phyloP scores from a whole-genome alignment of 1,140 invertebrate genomes.

The Drosophila auraria region DNA sequence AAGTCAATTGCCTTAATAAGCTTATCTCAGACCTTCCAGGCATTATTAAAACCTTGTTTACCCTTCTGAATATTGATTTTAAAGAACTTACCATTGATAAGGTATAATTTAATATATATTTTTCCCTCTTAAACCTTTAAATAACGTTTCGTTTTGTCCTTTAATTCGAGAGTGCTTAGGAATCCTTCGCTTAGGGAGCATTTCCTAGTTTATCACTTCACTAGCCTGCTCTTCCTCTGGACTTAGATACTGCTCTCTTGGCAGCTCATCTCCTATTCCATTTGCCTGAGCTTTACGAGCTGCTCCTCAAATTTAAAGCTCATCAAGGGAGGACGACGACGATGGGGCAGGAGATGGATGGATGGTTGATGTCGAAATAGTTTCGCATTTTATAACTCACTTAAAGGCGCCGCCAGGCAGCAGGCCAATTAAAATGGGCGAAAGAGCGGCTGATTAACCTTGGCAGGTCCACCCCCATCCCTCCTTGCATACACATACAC shows the following conservation, averaged over 20 bases:
- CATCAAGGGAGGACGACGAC: slow-evolving; percentile 48
- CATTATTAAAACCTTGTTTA: neutral
- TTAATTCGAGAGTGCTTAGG: neutral
- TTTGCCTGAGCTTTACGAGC: slow-evolving; percentile 68
- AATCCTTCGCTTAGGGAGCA: slow-evolving; percentile 22
- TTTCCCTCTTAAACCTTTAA: slow-evolving; percentile 3
- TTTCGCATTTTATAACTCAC: slow-evolving; percentile 81
- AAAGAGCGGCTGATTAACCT: slow-evolving; percentile 77
- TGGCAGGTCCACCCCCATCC: slow-evolving; percentile 28
- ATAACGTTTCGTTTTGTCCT: slow-evolving; percentile 1
- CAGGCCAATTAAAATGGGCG: slow-evolving; percentile 78
- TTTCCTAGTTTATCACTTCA: slow-evolving; percentile 34
- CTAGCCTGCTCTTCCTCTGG: neutral
- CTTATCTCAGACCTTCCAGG: neutral
- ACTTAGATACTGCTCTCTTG: slow-evolving; percentile 4
- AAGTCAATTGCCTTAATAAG: neutral
- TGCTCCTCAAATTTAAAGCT: slow-evolving; percentile 75
- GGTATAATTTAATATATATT: slow-evolving; percentile 10
- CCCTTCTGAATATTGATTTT: too few species aligned
- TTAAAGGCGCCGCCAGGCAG: slow-evolving; percentile 63
- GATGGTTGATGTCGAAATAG: slow-evolving; percentile 60
- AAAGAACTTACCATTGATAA: slow-evolving; percentile 4
- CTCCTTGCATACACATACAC: slow-evolving; percentile 9
- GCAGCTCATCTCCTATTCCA: slow-evolving; percentile 69
- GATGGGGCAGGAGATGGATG: neutral